These are phyloP conservation scores for Nephrotoma guestfalica DNA, from an alignment of 2,888 invertebrate genomes.

Conservation along the genomic window DNA sequence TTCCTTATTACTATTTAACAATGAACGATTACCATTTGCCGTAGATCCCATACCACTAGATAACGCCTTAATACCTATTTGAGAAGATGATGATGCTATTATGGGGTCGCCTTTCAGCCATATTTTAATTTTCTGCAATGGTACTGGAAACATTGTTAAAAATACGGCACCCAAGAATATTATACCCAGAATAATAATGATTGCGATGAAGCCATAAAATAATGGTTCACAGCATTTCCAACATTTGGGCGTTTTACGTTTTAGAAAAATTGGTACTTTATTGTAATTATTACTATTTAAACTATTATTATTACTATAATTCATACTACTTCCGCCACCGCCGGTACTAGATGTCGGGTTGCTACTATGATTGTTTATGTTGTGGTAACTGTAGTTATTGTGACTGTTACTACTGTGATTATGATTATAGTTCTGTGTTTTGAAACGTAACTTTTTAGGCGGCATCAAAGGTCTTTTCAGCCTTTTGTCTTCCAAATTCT, in stretches of 20 bases:
- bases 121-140: constrained; percentile 42
- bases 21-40: background rate
- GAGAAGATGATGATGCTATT: background rate
- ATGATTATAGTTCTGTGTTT: background rate
- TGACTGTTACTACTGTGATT: background rate
- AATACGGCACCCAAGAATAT: constrained; percentile 47
- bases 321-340: background rate
- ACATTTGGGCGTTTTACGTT: constrained; percentile 30
- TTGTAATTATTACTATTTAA: background rate
- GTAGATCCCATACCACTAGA: constrained; percentile 2
- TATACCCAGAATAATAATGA: constrained; percentile 42
- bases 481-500: constrained; percentile 50
- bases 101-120: constrained; percentile 34
- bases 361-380: background rate
- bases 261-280: constrained; percentile 36
- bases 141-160: constrained; percentile 48
- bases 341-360: background rate
- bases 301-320: background rate
- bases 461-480: constrained; percentile 61
- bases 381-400: background rate
- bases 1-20: constrained; percentile 16
- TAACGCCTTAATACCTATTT: constrained; percentile 2
- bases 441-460: constrained; percentile 31
- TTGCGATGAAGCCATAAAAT: constrained; percentile 46
- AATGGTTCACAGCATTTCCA: constrained; percentile 47